Evolutionary conservation across 2,888 invertebrate species (phyloP).

Genomic region (Idaea dimidiata): DNA sequence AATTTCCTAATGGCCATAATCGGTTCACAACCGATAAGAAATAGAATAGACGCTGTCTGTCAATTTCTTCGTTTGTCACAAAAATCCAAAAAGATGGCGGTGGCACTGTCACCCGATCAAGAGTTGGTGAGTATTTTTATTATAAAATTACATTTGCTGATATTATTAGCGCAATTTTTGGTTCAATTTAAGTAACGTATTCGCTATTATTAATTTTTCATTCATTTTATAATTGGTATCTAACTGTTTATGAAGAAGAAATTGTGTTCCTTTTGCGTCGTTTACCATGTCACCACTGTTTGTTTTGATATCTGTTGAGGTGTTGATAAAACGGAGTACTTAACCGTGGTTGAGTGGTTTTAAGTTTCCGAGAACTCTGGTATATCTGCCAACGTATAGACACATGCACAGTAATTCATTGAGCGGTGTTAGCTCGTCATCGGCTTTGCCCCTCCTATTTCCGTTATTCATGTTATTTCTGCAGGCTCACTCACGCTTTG

Average conservation of each 20-base stretch:
- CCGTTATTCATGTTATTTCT: slow-evolving; percentile 23
- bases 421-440: slow-evolving; percentile 11
- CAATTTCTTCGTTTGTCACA: slow-evolving; percentile 28
- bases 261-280: slow-evolving; percentile 35
- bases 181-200: not conserved
- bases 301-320: slow-evolving; percentile 66
- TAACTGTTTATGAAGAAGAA: not conserved
- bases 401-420: not conserved
- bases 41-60: slow-evolving; percentile 7
- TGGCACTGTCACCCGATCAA: slow-evolving; percentile 88
- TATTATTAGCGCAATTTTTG: not conserved
- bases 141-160: slow-evolving; percentile 13
- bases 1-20: too few relatives aligned
- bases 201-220: slow-evolving; percentile 2
- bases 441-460: slow-evolving; percentile 37
- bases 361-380: not conserved
- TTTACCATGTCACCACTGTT: slow-evolving; percentile 77
- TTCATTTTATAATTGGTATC: not conserved
- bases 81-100: slow-evolving; percentile 79
- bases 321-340: slow-evolving; percentile 12
- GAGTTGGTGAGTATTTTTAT: slow-evolving; percentile 84
- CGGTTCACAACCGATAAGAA: too few relatives aligned
- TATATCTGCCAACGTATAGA: not conserved
- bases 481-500: slow-evolving; percentile 5
- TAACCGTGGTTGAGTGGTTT: slow-evolving; percentile 7